These are phyloP conservation scores for Arnoldichthys spilopterus DNA, from an alignment of 2,797 vertebrate species.

Conservation along the genomic window DNA sequence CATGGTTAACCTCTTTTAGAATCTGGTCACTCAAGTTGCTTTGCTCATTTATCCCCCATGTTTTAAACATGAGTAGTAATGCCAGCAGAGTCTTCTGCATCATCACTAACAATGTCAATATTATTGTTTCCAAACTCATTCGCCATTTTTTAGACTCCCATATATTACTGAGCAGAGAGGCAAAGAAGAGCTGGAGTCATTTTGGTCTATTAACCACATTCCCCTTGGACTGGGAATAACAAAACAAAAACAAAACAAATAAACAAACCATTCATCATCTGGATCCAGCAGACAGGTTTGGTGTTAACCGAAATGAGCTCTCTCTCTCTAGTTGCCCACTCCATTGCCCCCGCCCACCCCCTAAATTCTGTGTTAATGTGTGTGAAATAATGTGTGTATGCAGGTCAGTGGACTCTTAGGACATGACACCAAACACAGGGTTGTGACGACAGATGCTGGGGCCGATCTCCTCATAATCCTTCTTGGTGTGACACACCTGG, in stretches of 20 bases:
- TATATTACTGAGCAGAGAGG: conserved; percentile 81
- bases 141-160: conserved; percentile 64
- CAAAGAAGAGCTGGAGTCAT: conserved; percentile 76
- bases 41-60: background rate
- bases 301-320: conserved; percentile 74
- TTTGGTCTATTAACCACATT: conserved; percentile 84
- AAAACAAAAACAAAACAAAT: conserved; percentile 38
- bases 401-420: conserved; percentile 73
- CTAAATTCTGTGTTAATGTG: background rate
- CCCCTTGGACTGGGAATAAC: conserved; percentile 75
- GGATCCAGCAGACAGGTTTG: conserved; percentile 79
- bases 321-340: conserved; percentile 47
- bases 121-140: conserved; percentile 33
- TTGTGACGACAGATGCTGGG: conserved; percentile 99
- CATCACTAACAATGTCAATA: conserved; percentile 40
- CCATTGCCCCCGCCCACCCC: conserved; percentile 3
- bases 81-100: conserved; percentile 35
- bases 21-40: background rate
- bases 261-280: conserved; percentile 81
- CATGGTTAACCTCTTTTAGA: background rate
- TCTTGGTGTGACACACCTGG: conserved; percentile 99
- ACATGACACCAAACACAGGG: conserved; percentile 98
- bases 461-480: conserved; percentile 98
- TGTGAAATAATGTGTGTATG: conserved; percentile 18
- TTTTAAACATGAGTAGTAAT: conserved; percentile 36